Percentiles rank a stretch among this genome's conserved stretches.
These are phyloP conservation scores for Crossaster papposus DNA, from an alignment of 53 echinoderm and acorn worm genomes.

Conservation along the genomic window DNA sequence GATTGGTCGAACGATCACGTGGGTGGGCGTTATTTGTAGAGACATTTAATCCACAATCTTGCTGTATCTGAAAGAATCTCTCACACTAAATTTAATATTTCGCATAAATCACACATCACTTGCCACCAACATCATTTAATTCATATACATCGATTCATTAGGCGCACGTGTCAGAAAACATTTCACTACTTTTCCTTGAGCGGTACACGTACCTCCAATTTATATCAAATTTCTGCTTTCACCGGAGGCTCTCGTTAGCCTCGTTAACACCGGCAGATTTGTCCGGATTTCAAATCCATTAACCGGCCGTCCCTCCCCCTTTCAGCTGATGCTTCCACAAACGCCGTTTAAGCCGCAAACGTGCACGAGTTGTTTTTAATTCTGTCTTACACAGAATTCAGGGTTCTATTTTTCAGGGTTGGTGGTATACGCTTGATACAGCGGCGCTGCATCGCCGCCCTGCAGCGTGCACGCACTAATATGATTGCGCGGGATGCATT, in stretches of 20 bases:
- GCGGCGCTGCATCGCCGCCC: background rate
- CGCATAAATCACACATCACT: too few species aligned
- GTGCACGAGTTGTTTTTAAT: background rate
- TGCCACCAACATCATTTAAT: too few species aligned
- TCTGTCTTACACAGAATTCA: background rate
- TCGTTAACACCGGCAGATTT: background rate
- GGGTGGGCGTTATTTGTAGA: too few species aligned
- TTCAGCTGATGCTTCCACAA: background rate
- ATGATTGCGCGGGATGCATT: background rate
- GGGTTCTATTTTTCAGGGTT: background rate
- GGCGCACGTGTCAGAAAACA: too few species aligned
- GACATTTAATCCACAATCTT: too few species aligned
- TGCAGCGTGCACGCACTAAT: background rate
- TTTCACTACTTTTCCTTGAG: background rate
- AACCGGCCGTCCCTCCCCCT: background rate
- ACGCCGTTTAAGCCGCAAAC: background rate
- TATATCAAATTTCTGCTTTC: background rate
- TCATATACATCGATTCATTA: too few species aligned
- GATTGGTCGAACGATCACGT: too few species aligned
- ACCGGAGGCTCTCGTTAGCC: background rate
- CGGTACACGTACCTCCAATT: background rate
- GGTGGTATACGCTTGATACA: background rate
- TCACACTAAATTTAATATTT: too few species aligned
- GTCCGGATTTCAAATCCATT: background rate
- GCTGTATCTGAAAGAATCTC: too few species aligned